Evolutionary conservation across 2,888 invertebrate species (phyloP), one percentile per base, ranked within the genome.

Genomic region (Cantharis lateralis): DNA sequence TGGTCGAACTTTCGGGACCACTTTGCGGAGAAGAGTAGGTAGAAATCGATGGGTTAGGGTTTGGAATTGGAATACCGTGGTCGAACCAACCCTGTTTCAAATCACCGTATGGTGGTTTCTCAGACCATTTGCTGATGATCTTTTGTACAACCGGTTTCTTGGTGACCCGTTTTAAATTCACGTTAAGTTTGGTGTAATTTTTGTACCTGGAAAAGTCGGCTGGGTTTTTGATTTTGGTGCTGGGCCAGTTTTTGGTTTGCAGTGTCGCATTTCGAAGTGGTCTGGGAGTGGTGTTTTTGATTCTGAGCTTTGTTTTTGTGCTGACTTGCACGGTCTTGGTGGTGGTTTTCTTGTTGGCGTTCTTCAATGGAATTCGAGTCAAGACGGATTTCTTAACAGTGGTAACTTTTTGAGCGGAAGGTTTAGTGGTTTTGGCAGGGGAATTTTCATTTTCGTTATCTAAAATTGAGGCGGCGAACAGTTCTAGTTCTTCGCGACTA

Each of bases 61-160:
- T 78, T 10, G 87, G 86, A 71, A 84, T 82, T 15, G 87, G 85
- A 64, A 86, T 83, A 1, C 83, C 83, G 32, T 84, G 84, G 81
- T 90, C 90, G 64, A 87, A 87, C 73, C 88, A 87, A 79, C 89
- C 88, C 78, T 90, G 87, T 78, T 87, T 87, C 10, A 90, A 85
- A 78, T 89, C 89, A 66, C 89, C 88, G 68, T 88, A 86, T 81
- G 89, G 89, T 1, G 89, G 88, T 80, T 88, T 87, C 79, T 91
- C 90, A 0, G 88, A 89, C 91, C 91, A 91, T 86, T 90, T 90
- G 0, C 90, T 91, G 1, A 90, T 80, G 3, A 91, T 87, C 85
- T 89, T 84, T 70, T 84, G 83, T 16, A 85, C 80, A 1, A 82
- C 81, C 1, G 87, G 84, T 79, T 90, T 85, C 66, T 32, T 68